These are phyloP conservation scores for Rhodinocichla rosea DNA, from an alignment of 2,113 vertebrate species.

Conservation along the genomic window DNA sequence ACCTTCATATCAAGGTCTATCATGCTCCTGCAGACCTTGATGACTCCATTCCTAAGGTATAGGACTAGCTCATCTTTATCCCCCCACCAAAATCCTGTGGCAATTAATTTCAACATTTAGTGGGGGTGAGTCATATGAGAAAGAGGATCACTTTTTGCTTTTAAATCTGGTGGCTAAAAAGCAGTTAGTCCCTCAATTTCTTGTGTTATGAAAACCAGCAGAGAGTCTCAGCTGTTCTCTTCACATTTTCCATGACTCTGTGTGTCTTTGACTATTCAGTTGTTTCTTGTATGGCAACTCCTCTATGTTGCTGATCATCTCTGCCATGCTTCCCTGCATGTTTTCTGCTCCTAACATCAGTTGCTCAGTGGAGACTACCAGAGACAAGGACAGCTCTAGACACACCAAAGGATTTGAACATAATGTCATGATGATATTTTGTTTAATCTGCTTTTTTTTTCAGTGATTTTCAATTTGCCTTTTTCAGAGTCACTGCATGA, in stretches of 20 bases:
- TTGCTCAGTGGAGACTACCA: neutral
- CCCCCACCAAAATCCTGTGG: neutral
- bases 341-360: neutral
- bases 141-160: neutral
- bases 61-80: neutral
- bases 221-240: neutral
- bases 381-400: neutral
- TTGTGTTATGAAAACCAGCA: neutral
- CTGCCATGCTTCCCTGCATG: neutral
- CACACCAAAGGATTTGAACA: neutral
- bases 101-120: neutral
- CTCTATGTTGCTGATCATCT: neutral
- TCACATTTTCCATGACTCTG: neutral
- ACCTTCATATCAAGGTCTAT: neutral
- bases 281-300: neutral
- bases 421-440: neutral
- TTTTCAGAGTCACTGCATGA: neutral
- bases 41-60: neutral
- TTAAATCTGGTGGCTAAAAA: neutral
- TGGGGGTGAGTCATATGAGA: fast-evolving
- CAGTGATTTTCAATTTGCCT: neutral
- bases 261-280: neutral
- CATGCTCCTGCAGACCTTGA: neutral
- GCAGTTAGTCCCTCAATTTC: neutral
- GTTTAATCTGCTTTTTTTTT: neutral